Base-by-base conservation (phyloP, 2,888 invertebrate genomes). In the Linhomoeus sp. region DNA sequence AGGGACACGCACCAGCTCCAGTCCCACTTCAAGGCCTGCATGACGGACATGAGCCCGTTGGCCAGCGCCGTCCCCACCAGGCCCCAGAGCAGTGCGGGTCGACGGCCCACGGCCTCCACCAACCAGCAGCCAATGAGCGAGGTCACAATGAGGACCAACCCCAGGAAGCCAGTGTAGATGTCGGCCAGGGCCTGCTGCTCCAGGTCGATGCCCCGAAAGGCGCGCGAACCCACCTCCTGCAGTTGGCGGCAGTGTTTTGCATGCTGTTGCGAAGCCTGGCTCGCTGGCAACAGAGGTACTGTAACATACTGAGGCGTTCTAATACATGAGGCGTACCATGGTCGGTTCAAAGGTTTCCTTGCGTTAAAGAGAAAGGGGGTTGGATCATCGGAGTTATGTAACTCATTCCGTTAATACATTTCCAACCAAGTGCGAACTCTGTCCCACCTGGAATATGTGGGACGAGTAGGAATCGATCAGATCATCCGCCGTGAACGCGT, bases 401-500 rank as follows among this genome's bases (percentile, higher is more conserved):
- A n/a, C n/a, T n/a, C n/a, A n/a, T n/a, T n/a, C n/a, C n/a, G n/a
- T n/a, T n/a, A n/a, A n/a, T n/a, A n/a, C n/a, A n/a, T n/a, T n/a
- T n/a, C n/a, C n/a, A n/a, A n/a, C n/a, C 3, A 46, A 15, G 3
- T 45, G 41, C 29, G 2, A 20, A 48, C 26, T 29, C 20, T n/a
- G 36, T 20, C 37, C 26, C 19, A 35, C 41, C 40, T 48, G 46
- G 5, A 58, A 45, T 41, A 61, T 56, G 24, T 59, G 56, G 2
- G 59, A 46, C 5, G 59, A 59, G 51, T 57, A 61, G 9, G 61
- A 60, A 44, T 61, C 61, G 44, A 61, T 55, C 24, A 61, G 50
- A 41, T 61, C 61, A 43, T 61, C 61, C 2, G 56, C 61, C 1
- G 61, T 61, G 49, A 59, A 60, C 1, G 58, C 55, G 43, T 59